Evolutionary conservation across 2,797 vertebrate genomes (phyloP), one percentile per base, ranked within the genome.

Genomic region (Lindbergichthys nudifrons): DNA sequence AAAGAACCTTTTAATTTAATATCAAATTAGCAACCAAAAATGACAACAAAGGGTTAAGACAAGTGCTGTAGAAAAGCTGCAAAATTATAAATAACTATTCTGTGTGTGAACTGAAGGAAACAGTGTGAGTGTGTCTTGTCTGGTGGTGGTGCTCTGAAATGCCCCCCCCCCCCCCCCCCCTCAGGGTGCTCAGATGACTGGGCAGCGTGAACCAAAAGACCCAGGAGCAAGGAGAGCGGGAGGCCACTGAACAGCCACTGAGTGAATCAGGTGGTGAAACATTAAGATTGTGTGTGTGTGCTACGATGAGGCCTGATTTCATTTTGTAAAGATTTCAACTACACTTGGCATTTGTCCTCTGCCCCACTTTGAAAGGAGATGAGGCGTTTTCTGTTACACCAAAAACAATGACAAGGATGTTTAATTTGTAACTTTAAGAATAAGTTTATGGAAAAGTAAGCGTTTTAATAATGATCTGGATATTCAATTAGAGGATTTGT

Each of bases 141-240:
- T 56, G 53, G 36, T 59, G 56, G 65, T 8, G n/a, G 42, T n/a
- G 59, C 41, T 68, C 26, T 69, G 30, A 79, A 52, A 67, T 41
- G 16, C 58, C 52, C 19, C 41, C 8, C 23, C 21, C 21, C 19
- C 41, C 8, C 23, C 21, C 21, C 3, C 26, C 32, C 41, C 26
- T 68, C 46, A 9, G 47, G 65, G n/a, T 46, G 13, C 42, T 58
- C 58, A 65, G 47, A 59, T 73, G 70, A 74, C 70, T 39, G 65
- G 42, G 23, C 53, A 42, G 53, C 3, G 0, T 69, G 65, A 50
- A 45, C 53, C 51, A 30, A 54, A 48, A 59, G 53, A 50, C 53
- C 71, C 54, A 11, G 50, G 10, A 74, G 70, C 65, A 19, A 70
- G 23, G 70, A 73, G 58, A 73, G 52, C 47, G 53, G 59, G 53